A percentile compares a stretch with the other conserved stretches of the same genome.
Evolutionary conservation across 2,888 invertebrate genomes (phyloP).

Genomic region (Podabrus alpinus): DNA sequence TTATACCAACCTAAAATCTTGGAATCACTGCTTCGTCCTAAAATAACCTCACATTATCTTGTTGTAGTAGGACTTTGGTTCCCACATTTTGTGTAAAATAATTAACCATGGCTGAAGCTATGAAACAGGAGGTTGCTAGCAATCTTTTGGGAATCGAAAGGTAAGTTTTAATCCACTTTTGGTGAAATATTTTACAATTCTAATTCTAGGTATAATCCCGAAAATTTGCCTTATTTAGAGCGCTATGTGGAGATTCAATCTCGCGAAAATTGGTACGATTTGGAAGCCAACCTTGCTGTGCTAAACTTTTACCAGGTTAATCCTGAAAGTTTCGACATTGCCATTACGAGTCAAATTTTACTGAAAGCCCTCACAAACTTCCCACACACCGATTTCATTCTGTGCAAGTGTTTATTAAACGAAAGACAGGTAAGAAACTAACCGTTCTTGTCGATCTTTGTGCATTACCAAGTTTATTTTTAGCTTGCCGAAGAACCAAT

Average conservation of each 20-base stretch:
- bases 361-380: constrained; percentile 95
- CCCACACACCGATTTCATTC: constrained; percentile 95
- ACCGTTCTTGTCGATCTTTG: neutral
- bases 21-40: neutral
- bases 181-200: neutral
- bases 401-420: constrained; percentile 95
- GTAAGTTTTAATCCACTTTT: constrained; percentile 56
- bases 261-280: constrained; percentile 90
- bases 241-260: constrained; percentile 93
- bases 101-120: constrained; percentile 73
- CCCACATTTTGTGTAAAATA: neutral
- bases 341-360: constrained; percentile 86
- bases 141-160: constrained; percentile 93
- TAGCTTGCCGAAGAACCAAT: constrained; percentile 86
- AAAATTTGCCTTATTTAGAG: constrained; percentile 87
- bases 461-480: constrained; percentile 37
- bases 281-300: constrained; percentile 96
- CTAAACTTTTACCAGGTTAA: constrained; percentile 97
- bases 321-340: constrained; percentile 80
- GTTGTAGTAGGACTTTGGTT: neutral
- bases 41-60: neutral
- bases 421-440: constrained; percentile 63
- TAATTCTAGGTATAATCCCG: constrained; percentile 91
- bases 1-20: neutral
- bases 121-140: constrained; percentile 82